These are phyloP conservation scores for Acrocephalus arundinaceus DNA, from an alignment of 2,113 vertebrate genomes.

Conservation along the genomic window DNA sequence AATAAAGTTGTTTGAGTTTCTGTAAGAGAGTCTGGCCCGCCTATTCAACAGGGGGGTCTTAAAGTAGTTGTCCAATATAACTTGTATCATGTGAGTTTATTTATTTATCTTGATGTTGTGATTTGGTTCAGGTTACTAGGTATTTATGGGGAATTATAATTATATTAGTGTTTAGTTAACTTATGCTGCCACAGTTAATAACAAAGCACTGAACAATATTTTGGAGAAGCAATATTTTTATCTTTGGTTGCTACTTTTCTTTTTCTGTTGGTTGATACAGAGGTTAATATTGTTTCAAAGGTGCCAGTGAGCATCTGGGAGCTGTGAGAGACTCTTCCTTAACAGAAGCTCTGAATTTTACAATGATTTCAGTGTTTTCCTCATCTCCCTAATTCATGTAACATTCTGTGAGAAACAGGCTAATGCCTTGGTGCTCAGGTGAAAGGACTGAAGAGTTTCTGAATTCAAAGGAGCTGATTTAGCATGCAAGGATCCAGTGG, in stretches of 20 bases:
- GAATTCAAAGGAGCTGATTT: background rate
- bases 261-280: background rate
- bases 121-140: background rate
- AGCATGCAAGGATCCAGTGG: background rate
- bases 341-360: background rate
- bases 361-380: background rate
- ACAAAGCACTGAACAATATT: background rate
- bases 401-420: background rate
- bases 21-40: background rate
- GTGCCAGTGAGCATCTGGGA: background rate
- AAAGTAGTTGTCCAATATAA: background rate
- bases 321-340: background rate
- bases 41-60: background rate
- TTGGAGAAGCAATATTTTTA: background rate
- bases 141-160: background rate
- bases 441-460: background rate
- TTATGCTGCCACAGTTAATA: background rate
- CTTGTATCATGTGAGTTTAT: background rate
- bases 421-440: background rate
- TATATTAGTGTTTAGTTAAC: background rate
- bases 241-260: background rate
- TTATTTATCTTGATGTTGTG: background rate
- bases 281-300: background rate
- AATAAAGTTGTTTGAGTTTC: background rate
- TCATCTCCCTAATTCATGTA: background rate